These are phyloP conservation scores for Megaceryle alcyon DNA, from an alignment of 2,797 vertebrate species.

Conservation along the genomic window DNA sequence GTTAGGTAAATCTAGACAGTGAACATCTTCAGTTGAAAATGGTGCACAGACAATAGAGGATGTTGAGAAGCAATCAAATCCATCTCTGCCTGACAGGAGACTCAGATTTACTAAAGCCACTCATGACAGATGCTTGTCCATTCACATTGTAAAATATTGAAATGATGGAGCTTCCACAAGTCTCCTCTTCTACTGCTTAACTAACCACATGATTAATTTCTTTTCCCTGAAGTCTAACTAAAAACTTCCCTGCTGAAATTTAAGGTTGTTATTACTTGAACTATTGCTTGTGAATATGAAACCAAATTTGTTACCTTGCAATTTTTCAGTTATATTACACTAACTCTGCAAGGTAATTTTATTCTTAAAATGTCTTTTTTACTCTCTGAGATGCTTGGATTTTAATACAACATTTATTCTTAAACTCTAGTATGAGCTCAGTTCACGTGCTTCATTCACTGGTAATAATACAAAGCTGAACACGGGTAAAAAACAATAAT, in stretches of 20 bases:
- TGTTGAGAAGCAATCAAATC: not conserved
- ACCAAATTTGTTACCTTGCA: not conserved
- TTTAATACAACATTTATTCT: not conserved
- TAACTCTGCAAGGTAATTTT: not conserved
- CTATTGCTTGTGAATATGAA: not conserved
- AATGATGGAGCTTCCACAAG: not conserved
- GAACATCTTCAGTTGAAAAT: not conserved
- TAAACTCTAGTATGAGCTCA: not conserved
- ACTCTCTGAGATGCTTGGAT: not conserved
- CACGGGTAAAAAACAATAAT: not conserved
- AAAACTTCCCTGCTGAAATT: not conserved
- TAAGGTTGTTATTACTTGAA: not conserved
- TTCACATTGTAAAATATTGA: not conserved
- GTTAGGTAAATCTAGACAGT: not conserved
- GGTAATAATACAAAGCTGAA: not conserved
- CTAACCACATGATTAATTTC: not conserved
- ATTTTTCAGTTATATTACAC: not conserved
- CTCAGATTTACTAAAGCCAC: not conserved
- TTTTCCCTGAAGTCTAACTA: not conserved
- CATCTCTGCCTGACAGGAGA: not conserved
- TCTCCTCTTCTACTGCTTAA: not conserved
- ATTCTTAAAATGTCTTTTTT: not conserved
- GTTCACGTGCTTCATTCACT: not conserved
- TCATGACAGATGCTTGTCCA: not conserved
- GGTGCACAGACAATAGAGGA: not conserved